Conservation (phyloP, 2,888 invertebrate species). For the Apantesis nais region DNA sequence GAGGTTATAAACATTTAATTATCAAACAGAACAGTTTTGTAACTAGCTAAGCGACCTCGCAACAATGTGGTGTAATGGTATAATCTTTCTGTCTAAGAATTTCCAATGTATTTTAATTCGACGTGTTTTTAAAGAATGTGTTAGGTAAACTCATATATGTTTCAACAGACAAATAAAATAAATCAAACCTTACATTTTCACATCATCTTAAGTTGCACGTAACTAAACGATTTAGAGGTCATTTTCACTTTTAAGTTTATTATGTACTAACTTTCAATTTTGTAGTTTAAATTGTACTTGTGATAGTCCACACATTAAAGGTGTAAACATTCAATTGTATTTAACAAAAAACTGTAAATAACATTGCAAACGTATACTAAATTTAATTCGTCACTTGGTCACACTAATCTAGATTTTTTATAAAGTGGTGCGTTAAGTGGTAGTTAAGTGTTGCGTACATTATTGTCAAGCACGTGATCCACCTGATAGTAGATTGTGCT, state of each 20-base stretch:
- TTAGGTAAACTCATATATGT: conserved; percentile 5
- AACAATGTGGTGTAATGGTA: conserved; percentile 3
- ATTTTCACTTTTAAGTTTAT: neutral
- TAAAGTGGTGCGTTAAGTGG: too few relatives aligned
- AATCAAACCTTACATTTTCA: neutral
- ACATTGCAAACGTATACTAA: too few relatives aligned
- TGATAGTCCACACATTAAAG: neutral
- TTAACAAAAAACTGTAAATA: too few relatives aligned
- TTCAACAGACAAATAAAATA: conserved; percentile 4
- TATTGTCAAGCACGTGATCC: too few relatives aligned
- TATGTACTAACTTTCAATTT: neutral
- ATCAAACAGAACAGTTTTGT: conserved; percentile 1
- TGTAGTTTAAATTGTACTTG: neutral
- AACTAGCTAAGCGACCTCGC: conserved; percentile 7
- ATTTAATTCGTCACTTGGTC: too few relatives aligned
- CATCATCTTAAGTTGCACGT: neutral
- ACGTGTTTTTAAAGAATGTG: conserved; percentile 3
- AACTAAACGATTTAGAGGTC: neutral
- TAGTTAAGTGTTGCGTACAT: too few relatives aligned
- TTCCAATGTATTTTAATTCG: conserved; percentile 4
- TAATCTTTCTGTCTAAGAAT: conserved; percentile 2
- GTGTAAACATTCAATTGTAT: too few relatives aligned
- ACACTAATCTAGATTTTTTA: too few relatives aligned
- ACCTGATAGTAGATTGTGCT: too few relatives aligned
- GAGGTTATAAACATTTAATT: neutral